Percentiles rank a stretch among this genome's conserved stretches.
phyloP scores from a whole-genome alignment of 2,113 vertebrate species.

The Alces alces region DNA sequence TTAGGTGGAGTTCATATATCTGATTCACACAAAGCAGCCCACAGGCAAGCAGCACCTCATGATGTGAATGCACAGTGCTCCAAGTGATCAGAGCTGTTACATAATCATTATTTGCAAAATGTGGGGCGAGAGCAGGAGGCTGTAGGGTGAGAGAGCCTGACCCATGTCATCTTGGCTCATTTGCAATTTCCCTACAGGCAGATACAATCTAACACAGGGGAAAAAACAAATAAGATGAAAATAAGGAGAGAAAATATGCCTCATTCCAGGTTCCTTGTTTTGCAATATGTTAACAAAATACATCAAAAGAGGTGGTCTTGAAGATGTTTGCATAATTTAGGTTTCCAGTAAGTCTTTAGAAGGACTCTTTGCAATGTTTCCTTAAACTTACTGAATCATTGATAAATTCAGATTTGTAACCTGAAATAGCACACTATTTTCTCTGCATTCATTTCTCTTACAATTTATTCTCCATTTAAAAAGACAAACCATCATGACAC shows the following conservation, averaged over 20 bases:
- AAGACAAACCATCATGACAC: background rate
- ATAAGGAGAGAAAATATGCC: background rate
- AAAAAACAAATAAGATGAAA: background rate
- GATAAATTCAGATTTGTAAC: background rate
- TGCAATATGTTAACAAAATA: background rate
- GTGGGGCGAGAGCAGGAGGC: background rate
- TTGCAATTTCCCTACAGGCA: background rate
- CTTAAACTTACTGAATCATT: background rate
- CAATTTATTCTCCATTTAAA: background rate
- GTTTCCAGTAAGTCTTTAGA: background rate
- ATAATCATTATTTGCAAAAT: background rate
- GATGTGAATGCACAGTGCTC: background rate
- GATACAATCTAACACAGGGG: background rate
- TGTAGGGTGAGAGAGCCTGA: background rate
- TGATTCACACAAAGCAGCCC: background rate
- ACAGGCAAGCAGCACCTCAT: background rate
- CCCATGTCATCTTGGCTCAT: background rate
- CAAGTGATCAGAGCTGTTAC: background rate
- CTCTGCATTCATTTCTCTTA: background rate
- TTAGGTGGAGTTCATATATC: background rate
- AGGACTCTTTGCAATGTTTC: background rate
- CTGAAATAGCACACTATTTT: background rate
- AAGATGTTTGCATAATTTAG: background rate
- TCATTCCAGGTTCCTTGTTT: background rate
- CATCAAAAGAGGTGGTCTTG: background rate